Evolutionary conservation across 2,113 vertebrate species (phyloP).

Genomic region (Pedetes capensis): DNA sequence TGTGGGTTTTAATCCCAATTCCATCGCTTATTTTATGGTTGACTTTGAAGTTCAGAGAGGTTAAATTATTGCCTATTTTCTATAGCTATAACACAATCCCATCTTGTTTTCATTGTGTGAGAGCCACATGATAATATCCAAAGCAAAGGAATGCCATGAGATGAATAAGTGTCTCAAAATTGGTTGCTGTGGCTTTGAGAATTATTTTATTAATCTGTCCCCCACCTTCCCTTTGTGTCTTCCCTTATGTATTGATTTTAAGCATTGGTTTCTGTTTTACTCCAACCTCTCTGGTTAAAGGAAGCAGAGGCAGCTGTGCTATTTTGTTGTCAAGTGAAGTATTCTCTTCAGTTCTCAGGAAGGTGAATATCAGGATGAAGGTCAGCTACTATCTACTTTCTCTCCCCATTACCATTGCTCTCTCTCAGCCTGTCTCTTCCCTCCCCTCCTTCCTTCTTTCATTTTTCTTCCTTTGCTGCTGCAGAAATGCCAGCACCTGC

Average conservation of each 20-base stretch:
- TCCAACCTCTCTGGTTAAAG: slow-evolving; percentile 28
- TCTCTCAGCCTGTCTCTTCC: slow-evolving; percentile 14
- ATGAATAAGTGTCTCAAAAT: not conserved
- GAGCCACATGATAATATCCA: not conserved
- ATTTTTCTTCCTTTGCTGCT: slow-evolving; percentile 44
- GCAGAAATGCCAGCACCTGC: slow-evolving; percentile 29
- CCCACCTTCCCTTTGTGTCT: not conserved
- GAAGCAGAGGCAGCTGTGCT: slow-evolving; percentile 21
- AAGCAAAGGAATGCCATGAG: not conserved
- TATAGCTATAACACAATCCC: not conserved
- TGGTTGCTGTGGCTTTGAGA: not conserved
- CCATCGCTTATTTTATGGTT: not conserved
- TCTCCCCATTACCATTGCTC: not conserved
- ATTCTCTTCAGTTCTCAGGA: slow-evolving; percentile 60
- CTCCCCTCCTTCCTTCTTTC: slow-evolving; percentile 5
- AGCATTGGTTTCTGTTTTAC: slow-evolving; percentile 24
- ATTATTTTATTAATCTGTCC: slow-evolving; percentile 16
- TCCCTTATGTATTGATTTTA: slow-evolving; percentile 19
- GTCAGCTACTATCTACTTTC: slow-evolving; percentile 30
- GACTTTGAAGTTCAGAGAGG: slow-evolving; percentile 4
- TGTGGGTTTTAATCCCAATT: not conserved
- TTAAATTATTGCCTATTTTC: not conserved
- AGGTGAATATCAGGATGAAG: slow-evolving; percentile 67
- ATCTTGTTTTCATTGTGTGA: slow-evolving; percentile 24
- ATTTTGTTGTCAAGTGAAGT: slow-evolving; percentile 56